Percentiles rank a stretch among this genome's conserved stretches.
Conservation (phyloP, 2,888 invertebrate genomes). For the Hydrotaea diabolus region DNA sequence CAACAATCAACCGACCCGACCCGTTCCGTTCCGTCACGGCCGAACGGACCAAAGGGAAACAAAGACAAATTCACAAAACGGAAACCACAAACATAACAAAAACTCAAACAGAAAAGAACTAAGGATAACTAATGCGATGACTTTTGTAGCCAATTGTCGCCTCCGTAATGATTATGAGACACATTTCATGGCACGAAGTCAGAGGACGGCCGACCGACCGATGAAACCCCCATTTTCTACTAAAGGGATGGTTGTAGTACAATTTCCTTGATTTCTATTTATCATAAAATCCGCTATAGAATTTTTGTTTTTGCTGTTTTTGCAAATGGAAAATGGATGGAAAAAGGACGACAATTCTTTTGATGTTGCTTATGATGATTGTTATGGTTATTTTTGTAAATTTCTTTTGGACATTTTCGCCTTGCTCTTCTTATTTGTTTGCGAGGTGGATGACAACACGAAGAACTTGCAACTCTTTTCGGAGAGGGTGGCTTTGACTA, state of each 20-base stretch:
- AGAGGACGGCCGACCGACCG: constrained; percentile 1
- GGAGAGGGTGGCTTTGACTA: background rate
- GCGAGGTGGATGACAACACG: background rate
- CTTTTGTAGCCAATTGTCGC: constrained; percentile 64
- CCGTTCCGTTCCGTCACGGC: too few species aligned
- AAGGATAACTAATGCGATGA: constrained; percentile 15
- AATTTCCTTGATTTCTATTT: constrained; percentile 37
- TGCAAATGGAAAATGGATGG: background rate
- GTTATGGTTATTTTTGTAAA: constrained; percentile 58
- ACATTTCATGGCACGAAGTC: constrained; percentile 58
- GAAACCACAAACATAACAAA: background rate
- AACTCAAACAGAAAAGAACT: background rate
- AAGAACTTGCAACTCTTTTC: background rate
- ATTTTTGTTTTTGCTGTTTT: background rate
- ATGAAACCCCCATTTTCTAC: background rate
- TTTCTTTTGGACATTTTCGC: background rate
- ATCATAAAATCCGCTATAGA: constrained; percentile 14
- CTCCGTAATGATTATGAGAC: constrained; percentile 63
- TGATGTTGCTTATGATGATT: constrained; percentile 58
- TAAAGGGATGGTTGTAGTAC: background rate
- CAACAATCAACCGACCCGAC: background rate
- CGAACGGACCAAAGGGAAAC: background rate
- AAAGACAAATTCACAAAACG: background rate
- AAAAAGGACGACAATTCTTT: constrained; percentile 39
- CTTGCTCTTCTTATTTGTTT: background rate